These are phyloP conservation scores for Ferrisia virgata DNA, from an alignment of 2,888 invertebrate species.

Conservation along the genomic window DNA sequence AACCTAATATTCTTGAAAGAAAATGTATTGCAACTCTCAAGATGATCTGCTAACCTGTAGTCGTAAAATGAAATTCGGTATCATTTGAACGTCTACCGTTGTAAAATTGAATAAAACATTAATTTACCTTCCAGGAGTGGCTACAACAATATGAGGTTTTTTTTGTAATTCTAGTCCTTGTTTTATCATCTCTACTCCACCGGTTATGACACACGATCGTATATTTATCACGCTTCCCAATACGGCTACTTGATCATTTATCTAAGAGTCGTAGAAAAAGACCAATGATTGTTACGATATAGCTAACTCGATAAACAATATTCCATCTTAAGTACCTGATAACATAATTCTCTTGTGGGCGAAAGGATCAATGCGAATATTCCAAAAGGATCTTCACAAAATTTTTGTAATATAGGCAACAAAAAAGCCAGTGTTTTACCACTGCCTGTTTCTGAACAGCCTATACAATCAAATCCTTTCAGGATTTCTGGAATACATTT, in stretches of 20 bases:
- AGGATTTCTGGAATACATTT: constrained; percentile 77
- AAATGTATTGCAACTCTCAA: constrained; percentile 81
- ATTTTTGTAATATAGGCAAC: constrained; percentile 83
- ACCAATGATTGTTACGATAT: not conserved
- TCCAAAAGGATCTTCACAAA: constrained; percentile 92
- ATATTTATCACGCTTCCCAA: constrained; percentile 85
- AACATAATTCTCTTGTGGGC: constrained; percentile 89
- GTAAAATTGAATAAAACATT: not conserved
- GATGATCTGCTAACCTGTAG: constrained; percentile 79
- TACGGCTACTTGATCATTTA: constrained; percentile 90
- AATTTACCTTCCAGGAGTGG: constrained; percentile 77
- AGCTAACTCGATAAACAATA: too few relatives aligned
- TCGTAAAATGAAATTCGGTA: not conserved
- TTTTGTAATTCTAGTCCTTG: constrained; percentile 80
- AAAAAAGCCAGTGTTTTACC: constrained; percentile 98
- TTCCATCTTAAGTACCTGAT: constrained; percentile 60
- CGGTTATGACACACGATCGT: constrained; percentile 83
- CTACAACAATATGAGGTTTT: constrained; percentile 90
- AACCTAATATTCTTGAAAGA: constrained; percentile 74
- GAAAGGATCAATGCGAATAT: constrained; percentile 92
- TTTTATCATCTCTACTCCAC: constrained; percentile 87
- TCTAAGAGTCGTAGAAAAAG: constrained; percentile 57
- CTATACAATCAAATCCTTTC: constrained; percentile 82
- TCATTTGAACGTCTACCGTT: not conserved
- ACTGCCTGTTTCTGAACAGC: constrained; percentile 95